Evolutionary conservation across 2,797 vertebrate genomes (phyloP).

Genomic region (Liparis tanakae): DNA sequence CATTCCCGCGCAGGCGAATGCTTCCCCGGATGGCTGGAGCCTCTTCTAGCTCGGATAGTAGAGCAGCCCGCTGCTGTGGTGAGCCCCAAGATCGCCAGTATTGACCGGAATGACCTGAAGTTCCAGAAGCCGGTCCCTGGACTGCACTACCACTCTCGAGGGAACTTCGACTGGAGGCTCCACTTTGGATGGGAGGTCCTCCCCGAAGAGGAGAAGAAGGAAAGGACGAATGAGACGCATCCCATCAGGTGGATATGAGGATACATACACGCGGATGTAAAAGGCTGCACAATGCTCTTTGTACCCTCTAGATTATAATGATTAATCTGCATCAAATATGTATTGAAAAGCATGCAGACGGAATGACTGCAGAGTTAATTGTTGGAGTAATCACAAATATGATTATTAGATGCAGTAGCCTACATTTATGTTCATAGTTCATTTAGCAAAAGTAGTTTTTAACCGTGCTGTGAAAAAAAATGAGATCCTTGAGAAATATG

Average conservation of each 20-base stretch:
- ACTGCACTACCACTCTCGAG: slow-evolving; percentile 73
- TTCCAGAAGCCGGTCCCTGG: slow-evolving; percentile 80
- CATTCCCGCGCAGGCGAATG: slow-evolving; percentile 85
- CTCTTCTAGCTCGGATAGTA: slow-evolving; percentile 86
- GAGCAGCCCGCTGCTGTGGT: slow-evolving; percentile 84
- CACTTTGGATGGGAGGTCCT: slow-evolving; percentile 87
- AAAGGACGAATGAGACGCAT: slow-evolving; percentile 84
- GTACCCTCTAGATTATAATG: not conserved
- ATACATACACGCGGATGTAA: not conserved
- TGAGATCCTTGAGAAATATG: not conserved
- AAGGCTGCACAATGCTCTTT: not conserved
- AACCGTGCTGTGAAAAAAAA: not conserved
- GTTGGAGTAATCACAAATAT: not conserved
- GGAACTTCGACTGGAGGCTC: slow-evolving; percentile 89
- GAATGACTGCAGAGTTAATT: not conserved
- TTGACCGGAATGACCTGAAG: slow-evolving; percentile 82
- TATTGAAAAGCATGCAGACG: not conserved
- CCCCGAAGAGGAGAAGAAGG: slow-evolving; percentile 73
- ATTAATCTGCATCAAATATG: not conserved
- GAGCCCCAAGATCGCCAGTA: slow-evolving; percentile 85
- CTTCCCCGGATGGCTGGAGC: slow-evolving; percentile 90
- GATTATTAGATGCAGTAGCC: not conserved
- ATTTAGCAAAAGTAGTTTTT: not conserved
- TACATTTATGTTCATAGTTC: not conserved
- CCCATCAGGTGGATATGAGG: slow-evolving; percentile 83